These are phyloP conservation scores for Automeris io DNA, from an alignment of 2,888 invertebrate genomes.

Conservation along the genomic window DNA sequence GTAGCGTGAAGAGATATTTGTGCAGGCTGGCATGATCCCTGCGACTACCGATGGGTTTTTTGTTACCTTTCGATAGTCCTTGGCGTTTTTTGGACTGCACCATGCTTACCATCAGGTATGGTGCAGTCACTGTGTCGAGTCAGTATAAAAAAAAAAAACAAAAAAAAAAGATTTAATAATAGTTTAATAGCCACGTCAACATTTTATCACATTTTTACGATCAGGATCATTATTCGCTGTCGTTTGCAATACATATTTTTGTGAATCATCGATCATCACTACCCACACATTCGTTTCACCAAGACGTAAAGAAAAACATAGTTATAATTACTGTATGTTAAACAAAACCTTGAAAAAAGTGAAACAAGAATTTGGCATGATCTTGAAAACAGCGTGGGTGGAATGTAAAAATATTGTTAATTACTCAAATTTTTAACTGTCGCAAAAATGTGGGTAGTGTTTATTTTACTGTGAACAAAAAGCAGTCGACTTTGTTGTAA, in stretches of 20 bases:
- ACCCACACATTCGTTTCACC: background rate
- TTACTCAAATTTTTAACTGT: conserved; percentile 15
- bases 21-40: too few relatives aligned
- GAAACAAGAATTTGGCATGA: conserved; percentile 17
- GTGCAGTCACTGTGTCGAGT: too few relatives aligned
- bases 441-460: too few relatives aligned
- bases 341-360: conserved; percentile 9
- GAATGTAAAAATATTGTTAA: conserved; percentile 18
- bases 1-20: too few relatives aligned
- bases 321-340: background rate
- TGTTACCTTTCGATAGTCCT: too few relatives aligned
- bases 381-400: conserved; percentile 16
- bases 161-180: too few relatives aligned
- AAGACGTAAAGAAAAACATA: background rate
- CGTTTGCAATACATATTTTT: background rate
- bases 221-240: background rate
- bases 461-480: background rate
- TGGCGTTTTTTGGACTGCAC: too few relatives aligned
- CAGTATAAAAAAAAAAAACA: too few relatives aligned
- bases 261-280: background rate
- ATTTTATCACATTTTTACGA: too few relatives aligned
- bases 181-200: too few relatives aligned
- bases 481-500: background rate
- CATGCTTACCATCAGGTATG: too few relatives aligned
- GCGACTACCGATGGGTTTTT: too few relatives aligned